Evolutionary conservation across 2,888 invertebrate genomes (phyloP), one percentile per base, ranked within the genome.

Genomic region (Bellardia bayeri): DNA sequence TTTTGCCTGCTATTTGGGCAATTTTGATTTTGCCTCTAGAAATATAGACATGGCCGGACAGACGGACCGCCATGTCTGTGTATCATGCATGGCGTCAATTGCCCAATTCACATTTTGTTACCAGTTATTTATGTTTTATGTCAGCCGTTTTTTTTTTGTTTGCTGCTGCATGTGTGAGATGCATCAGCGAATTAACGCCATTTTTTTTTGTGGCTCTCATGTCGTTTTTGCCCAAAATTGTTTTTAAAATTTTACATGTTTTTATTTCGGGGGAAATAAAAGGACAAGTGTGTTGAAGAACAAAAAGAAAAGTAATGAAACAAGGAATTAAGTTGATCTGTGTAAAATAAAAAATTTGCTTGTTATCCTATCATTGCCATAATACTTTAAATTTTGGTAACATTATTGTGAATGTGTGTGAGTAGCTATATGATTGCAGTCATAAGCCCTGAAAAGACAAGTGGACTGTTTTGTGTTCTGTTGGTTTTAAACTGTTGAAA

Each of bases 71-170:
- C 64, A 76, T 63, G 49, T 74, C 69, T 42, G 49, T 74, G 64
- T 37, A 33, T 72, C 58, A 69, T 69, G 72, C 30, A 45, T 74
- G 79, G 79, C 82, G 78, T 82, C 85, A 85, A 85, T 87, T 85
- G 87, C 78, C 87, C 87, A 87, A 87, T 87, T 87, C 82, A 79
- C 64, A 75, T 80, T 81, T 83, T 69, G 87, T 78, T 82, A 76
- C 61, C 16, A 66, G 37, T 61, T 72, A 49, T 81, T 72, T 68
- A 13, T 56, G 16, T 45, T 56, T 45, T 54, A 42, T 82, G 33
- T 42, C 16, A 16, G 14, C 37, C 9, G 33, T n/a, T 7, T 4
- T 37, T 56, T 54, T 71, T 40, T 16, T 13, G 6, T 61, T 64
- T 33, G 5, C 33, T 45, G 45, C 16, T 66, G 66, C 74, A 54